Percentiles rank a stretch among this genome's conserved stretches.
Evolutionary conservation across 2,797 vertebrate species (phyloP).

Genomic region (Cygnus olor): DNA sequence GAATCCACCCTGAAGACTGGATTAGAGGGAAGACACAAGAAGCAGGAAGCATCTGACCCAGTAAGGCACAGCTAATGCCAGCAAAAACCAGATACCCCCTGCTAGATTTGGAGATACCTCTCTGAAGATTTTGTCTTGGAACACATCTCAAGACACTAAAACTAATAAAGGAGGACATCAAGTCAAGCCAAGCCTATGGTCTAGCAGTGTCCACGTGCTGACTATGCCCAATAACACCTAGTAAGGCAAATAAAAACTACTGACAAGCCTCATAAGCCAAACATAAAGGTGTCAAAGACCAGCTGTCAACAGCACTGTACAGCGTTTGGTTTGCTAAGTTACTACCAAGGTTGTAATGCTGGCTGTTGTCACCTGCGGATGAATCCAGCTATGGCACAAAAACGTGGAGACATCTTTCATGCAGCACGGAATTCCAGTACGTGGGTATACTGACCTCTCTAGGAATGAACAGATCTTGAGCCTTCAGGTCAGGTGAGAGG

Average conservation of each 20-base stretch:
- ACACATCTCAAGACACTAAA: background rate
- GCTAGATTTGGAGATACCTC: background rate
- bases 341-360: background rate
- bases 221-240: background rate
- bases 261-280: background rate
- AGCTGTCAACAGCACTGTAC: background rate
- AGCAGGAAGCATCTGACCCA: background rate
- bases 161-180: background rate
- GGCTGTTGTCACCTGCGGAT: background rate
- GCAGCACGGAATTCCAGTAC: background rate
- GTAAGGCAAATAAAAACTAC: background rate
- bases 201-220: background rate
- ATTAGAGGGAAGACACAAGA: background rate
- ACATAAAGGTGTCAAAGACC: background rate
- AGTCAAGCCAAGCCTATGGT: background rate
- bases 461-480: background rate
- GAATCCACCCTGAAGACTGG: background rate
- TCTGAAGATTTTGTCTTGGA: background rate
- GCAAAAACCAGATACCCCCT: background rate
- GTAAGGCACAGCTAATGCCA: background rate
- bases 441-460: conserved; percentile 2
- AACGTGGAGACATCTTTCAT: background rate
- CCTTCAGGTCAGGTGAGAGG: background rate
- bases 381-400: background rate
- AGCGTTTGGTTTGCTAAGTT: background rate